Percentiles rank a stretch among this genome's conserved stretches.
Evolutionary conservation across 2,113 vertebrate genomes (phyloP).

Genomic region (Sylvietta virens): DNA sequence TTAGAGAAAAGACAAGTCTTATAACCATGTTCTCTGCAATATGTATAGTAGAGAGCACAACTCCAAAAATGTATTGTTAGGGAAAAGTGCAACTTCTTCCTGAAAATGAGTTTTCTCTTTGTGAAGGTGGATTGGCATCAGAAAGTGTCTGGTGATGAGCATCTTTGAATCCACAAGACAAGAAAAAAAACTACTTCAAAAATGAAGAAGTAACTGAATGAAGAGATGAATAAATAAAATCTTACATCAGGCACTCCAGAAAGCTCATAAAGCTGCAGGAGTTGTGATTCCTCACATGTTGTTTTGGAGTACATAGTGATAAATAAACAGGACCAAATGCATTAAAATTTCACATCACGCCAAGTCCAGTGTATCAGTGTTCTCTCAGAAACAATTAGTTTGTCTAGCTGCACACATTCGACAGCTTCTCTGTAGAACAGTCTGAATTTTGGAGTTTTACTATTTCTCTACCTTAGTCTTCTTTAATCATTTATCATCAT

Average conservation of each 20-base stretch:
- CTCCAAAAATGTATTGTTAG: neutral
- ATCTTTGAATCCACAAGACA: neutral
- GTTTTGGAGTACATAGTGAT: neutral
- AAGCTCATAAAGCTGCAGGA: neutral
- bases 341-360: neutral
- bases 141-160: neutral
- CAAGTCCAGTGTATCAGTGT: neutral
- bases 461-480: neutral
- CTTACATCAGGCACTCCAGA: neutral
- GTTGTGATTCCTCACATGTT: neutral
- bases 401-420: neutral
- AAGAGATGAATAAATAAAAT: neutral
- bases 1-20: neutral
- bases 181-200: neutral
- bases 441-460: neutral
- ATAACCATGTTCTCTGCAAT: neutral
- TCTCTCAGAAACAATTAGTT: neutral
- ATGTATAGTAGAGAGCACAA: neutral
- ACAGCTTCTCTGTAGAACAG: neutral
- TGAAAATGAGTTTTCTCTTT: neutral
- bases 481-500: neutral
- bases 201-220: neutral
- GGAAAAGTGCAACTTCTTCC: neutral
- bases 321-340: neutral
- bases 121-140: neutral